Evolutionary conservation across 2,113 vertebrate genomes (phyloP), one percentile per base, ranked within the genome.

Genomic region (Psittacula cyanocephala): DNA sequence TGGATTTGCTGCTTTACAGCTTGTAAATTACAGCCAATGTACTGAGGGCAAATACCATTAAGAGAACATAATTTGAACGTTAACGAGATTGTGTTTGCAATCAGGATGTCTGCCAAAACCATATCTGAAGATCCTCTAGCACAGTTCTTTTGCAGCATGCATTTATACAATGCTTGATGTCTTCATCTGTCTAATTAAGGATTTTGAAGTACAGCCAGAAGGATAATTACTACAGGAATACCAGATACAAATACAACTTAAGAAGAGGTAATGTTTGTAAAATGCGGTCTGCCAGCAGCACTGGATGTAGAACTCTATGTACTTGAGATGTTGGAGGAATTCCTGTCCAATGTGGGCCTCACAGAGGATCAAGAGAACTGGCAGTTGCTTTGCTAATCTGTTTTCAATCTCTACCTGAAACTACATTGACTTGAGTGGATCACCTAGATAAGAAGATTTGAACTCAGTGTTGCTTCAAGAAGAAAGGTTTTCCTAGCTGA

Each of bases 1-100:
- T 64, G 76, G 57, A 84, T 97, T 91, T 93, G 55, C 65, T n/a
- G 12, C 52, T 86, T 84, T 84, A 59, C 46, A 92, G 53, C 60
- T 91, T 91, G 80, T 93, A 95, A 90, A 92, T 97, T 96, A 81
- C 37, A 81, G 55, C 44, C 78, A 80, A 47, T 67, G 81, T 78
- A 69, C 68, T 49, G 37, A 97, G 69, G 81, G 47, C 59, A 96
- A 95, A 84, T 41, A 92, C 46, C 57, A 95, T 94, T 92, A 95
- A 94, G 57, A 92, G 80, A 95, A 92, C 68, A 91, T 93, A 88
- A 93, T 91, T 89, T 84, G 78, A 84, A 74, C 71, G 69, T 92
- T 94, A 92, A 91, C 70, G 77, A 88, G 72, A 95, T 91, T 71
- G 76, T 93, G 63, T 84, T 91, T 91, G 85, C 53, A 89, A 87